Evolutionary conservation across 2,888 invertebrate species (phyloP).

Genomic region (Oeneis ivallda): DNA sequence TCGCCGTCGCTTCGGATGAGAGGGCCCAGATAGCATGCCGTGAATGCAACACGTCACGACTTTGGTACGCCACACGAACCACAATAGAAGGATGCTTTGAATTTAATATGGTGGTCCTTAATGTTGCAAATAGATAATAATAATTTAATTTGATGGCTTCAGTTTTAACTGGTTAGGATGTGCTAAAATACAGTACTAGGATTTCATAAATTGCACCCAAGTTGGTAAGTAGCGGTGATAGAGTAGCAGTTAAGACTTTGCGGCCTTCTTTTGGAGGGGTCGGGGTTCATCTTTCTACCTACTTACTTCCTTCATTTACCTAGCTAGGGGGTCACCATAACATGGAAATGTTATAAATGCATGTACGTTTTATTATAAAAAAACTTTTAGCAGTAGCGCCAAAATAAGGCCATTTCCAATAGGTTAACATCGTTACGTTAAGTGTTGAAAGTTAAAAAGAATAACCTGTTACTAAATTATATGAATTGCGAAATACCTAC

Average conservation of each 20-base stretch:
- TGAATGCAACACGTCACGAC: constrained; percentile 35
- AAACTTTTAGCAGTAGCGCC: no score
- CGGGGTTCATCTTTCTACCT: no score
- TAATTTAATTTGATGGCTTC: constrained; percentile 31
- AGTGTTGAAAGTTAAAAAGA: constrained; percentile 2
- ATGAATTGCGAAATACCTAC: constrained; percentile 22
- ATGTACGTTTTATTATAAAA: no score
- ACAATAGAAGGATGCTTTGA: constrained; percentile 31
- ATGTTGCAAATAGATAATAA: constrained; percentile 30
- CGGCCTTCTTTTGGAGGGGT: no score
- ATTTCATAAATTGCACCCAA: neutral
- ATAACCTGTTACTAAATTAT: constrained; percentile 10
- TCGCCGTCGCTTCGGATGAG: constrained; percentile 38
- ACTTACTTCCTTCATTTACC: no score
- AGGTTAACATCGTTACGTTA: neutral
- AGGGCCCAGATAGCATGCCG: constrained; percentile 34
- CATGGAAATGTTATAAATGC: no score
- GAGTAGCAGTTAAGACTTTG: no score
- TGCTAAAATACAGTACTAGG: neutral
- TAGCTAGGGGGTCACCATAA: no score
- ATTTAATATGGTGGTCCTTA: constrained; percentile 32
- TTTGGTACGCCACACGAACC: constrained; percentile 24
- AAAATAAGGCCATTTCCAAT: neutral
- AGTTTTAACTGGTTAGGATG: constrained; percentile 2
- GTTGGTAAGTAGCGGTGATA: no score